These are phyloP conservation scores for Dysmachus trigonus DNA, from an alignment of 2,888 invertebrate genomes.

Conservation along the genomic window DNA sequence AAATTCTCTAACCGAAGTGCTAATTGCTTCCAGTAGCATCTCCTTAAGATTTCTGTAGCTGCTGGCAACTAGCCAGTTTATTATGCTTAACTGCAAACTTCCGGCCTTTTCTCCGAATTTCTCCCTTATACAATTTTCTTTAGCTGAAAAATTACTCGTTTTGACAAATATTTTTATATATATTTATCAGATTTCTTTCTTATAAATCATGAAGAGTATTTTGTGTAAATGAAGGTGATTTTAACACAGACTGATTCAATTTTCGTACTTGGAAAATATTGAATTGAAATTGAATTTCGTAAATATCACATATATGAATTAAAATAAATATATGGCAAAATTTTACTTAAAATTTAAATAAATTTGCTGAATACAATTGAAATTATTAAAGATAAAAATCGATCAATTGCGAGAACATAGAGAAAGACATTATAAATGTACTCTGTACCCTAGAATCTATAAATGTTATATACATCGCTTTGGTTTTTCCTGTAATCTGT, in stretches of 20 bases:
- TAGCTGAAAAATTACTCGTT: not conserved
- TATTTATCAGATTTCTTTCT: not conserved
- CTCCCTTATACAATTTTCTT: not conserved
- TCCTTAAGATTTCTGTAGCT: slow-evolving; percentile 37
- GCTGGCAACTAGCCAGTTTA: slow-evolving; percentile 41
- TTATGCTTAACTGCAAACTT: not conserved
- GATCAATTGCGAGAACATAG: no score
- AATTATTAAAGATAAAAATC: not conserved
- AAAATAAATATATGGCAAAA: no score
- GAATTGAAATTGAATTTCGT: not conserved
- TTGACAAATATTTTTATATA: not conserved
- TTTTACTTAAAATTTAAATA: no score
- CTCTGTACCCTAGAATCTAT: no score
- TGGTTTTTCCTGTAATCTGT: no score
- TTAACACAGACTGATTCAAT: no score
- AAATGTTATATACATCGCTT: no score
- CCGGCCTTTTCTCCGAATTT: not conserved
- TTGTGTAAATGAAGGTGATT: not conserved
- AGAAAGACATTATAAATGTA: no score
- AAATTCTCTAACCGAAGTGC: slow-evolving; percentile 44
- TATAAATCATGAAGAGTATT: not conserved
- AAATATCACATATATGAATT: not conserved
- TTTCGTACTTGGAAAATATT: no score
- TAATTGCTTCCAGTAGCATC: slow-evolving; percentile 45
- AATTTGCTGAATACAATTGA: not conserved